These are phyloP conservation scores for Paradisaea rubra DNA, from an alignment of 2,113 vertebrate genomes.

Conservation along the genomic window DNA sequence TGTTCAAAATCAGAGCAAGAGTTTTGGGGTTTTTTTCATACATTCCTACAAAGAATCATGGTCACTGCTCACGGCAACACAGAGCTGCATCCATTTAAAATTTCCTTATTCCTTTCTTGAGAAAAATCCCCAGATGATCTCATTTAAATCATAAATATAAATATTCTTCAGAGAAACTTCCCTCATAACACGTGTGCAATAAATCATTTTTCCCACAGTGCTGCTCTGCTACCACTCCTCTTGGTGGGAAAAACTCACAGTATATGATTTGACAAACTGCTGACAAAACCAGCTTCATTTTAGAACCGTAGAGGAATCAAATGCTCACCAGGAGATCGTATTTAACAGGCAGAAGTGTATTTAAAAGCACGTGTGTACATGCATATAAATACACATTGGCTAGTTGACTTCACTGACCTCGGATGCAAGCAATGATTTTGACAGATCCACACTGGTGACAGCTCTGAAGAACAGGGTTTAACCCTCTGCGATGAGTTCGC, in stretches of 20 bases:
- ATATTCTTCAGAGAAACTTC: neutral
- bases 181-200: neutral
- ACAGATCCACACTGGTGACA: neutral
- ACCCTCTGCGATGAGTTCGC: neutral
- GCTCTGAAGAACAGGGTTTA: neutral
- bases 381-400: neutral
- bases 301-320: neutral
- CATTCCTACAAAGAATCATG: neutral
- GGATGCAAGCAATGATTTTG: neutral
- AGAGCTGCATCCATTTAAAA: neutral
- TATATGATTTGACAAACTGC: neutral
- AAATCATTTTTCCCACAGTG: slow-evolving; percentile 3
- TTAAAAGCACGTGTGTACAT: neutral
- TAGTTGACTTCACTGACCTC: neutral
- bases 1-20: neutral
- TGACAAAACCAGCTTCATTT: neutral
- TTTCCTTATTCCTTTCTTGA: neutral
- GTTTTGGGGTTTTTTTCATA: neutral
- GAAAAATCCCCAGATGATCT: neutral
- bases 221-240: neutral
- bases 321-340: neutral
- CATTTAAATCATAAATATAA: neutral
- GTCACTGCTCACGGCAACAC: neutral
- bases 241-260: neutral
- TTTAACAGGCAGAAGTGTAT: neutral